phyloP scores from a whole-genome alignment of 2,797 vertebrate genomes.

The Threskiornis aethiopicus region DNA sequence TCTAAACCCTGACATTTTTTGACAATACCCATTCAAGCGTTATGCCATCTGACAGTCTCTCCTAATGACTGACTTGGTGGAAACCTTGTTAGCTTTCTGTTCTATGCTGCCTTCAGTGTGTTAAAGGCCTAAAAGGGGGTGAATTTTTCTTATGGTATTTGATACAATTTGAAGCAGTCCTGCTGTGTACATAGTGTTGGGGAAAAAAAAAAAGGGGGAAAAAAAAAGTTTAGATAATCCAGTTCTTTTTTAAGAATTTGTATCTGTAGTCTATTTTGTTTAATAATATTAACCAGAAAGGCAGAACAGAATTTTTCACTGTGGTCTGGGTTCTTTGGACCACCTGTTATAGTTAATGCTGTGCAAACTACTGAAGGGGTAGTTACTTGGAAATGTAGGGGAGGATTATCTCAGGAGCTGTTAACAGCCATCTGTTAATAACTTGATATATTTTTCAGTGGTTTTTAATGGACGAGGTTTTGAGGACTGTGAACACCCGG shows the following conservation, averaged over 20 bases:
- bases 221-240: neutral
- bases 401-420: neutral
- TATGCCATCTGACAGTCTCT: neutral
- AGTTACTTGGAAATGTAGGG: neutral
- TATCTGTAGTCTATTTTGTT: neutral
- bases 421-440: neutral
- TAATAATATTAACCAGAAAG: neutral
- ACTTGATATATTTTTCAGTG: neutral
- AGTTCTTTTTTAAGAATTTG: neutral
- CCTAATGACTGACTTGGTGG: neutral
- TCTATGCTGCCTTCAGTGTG: neutral
- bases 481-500: neutral
- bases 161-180: neutral
- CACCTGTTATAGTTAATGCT: neutral
- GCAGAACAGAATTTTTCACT: neutral
- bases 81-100: neutral
- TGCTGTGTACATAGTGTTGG: neutral
- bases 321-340: neutral
- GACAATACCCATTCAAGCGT: neutral
- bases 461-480: neutral
- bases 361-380: neutral
- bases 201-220: neutral
- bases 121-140: neutral
- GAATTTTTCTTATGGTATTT: neutral
- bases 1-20: neutral